Evolutionary conservation across 2,888 invertebrate species (phyloP), one percentile per base, ranked within the genome.

Genomic region (Cylloceria caligata): DNA sequence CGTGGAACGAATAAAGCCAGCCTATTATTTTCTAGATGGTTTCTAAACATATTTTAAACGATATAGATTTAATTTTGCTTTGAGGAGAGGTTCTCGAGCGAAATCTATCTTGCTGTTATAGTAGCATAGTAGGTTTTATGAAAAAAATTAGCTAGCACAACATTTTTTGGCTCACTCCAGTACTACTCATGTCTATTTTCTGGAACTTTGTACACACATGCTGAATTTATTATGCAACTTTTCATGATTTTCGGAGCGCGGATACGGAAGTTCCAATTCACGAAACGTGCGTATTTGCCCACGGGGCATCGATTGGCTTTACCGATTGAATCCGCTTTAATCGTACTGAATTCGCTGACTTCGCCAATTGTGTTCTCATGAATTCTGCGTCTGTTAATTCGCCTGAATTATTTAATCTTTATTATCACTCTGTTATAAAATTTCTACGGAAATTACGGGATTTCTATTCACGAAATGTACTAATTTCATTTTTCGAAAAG

Each of bases 211-310:
- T 64, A n/a, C 45, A 27, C 42, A 47, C 47, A 47, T 42, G 45
- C 16, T 67, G 47, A 67, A 67, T 67, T 67, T 67, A 49, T 67
- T 21, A 49, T 49, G 11, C 36, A 19, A 42, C 16, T 60, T 60
- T 71, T 60, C 30, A 60, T 71, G 60, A 71, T 60, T 60, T 27
- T 27, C 39, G 42, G 42, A 5, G 30, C 69, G 55, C 49, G 6
- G 6, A 49, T 21, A 3, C 36, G 42, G 36, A 3, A 55, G 36
- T 19, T 30, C 42, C 27, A 71, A 71, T 71, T 30, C 11, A 16
- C 27, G 19, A 45, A 42, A 34, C 57, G 55, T 42, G 42, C 42
- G 39, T 39, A n/a, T n/a, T n/a, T n/a, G 30, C 45, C 30, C 60
- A 30, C 21, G 45, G 57, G 57, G 52, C 27, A 57, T 45, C 60